These are phyloP conservation scores for Barbus barbus DNA, from an alignment of 2,113 vertebrate genomes.

Conservation along the genomic window DNA sequence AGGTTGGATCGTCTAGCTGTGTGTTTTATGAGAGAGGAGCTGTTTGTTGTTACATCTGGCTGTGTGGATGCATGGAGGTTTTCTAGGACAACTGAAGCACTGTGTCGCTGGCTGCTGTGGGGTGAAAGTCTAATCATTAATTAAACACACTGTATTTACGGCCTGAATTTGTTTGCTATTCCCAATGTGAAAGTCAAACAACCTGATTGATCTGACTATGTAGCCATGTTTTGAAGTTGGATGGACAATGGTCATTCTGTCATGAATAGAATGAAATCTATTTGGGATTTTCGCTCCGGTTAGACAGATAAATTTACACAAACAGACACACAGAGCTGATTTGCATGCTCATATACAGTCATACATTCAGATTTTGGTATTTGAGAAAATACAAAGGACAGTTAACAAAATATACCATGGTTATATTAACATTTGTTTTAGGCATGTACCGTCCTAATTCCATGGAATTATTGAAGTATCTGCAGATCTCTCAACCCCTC, in stretches of 20 bases:
- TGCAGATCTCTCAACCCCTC: slow-evolving; percentile 24
- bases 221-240: background rate
- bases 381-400: background rate
- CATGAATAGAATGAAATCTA: background rate
- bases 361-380: background rate
- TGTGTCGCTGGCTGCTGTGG: background rate
- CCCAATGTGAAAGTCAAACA: slow-evolving; percentile 10
- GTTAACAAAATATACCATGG: background rate
- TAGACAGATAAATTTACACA: background rate
- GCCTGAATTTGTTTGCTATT: slow-evolving; percentile 31
- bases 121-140: slow-evolving; percentile 49
- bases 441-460: background rate
- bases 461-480: background rate
- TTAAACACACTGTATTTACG: slow-evolving; percentile 1
- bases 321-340: background rate
- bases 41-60: slow-evolving; percentile 5
- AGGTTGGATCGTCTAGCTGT: slow-evolving; percentile 60
- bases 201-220: background rate
- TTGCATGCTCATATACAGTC: background rate
- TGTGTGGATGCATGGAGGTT: background rate
- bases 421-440: slow-evolving; percentile 6
- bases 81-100: slow-evolving; percentile 23
- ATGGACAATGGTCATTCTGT: background rate
- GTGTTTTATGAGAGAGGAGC: slow-evolving; percentile 36
- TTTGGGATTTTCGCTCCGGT: background rate